Evolutionary conservation across 2,888 invertebrate species (phyloP).

Genomic region (Andrena hattorfiana): DNA sequence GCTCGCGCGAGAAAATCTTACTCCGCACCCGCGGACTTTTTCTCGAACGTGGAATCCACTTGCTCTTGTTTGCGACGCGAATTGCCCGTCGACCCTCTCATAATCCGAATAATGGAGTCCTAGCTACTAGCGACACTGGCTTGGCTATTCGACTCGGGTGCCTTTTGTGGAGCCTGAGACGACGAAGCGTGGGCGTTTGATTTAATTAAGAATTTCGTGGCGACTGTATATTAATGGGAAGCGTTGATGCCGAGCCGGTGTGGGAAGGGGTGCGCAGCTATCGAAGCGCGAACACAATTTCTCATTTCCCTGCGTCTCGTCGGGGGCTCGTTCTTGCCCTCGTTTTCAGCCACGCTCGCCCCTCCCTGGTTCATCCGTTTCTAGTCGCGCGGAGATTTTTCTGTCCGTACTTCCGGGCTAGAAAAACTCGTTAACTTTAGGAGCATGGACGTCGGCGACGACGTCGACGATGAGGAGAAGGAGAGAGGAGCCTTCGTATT

Average conservation of each 20-base stretch:
- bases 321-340: conserved; percentile 8
- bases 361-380: conserved; percentile 11
- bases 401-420: conserved; percentile 26
- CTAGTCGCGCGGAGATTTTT: conserved; percentile 33
- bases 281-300: conserved; percentile 10
- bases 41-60: no score
- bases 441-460: conserved; percentile 4
- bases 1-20: neutral
- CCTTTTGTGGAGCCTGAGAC: neutral
- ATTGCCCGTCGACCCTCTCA: no score
- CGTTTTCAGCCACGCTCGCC: conserved; percentile 10
- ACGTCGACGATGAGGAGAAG: neutral
- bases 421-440: conserved; percentile 58
- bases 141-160: neutral
- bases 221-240: neutral
- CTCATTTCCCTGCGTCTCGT: conserved; percentile 2
- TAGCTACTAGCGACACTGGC: no score
- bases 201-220: conserved; percentile 42
- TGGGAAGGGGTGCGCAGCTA: neutral
- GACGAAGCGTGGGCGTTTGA: neutral
- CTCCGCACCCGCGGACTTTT: neutral
- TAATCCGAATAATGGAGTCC: no score
- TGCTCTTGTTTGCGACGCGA: no score
- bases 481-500: conserved; percentile 32
- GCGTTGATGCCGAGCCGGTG: neutral